Evolutionary conservation across 2,888 invertebrate species (phyloP).

Genomic region (Lordiphosa fenestrarum): DNA sequence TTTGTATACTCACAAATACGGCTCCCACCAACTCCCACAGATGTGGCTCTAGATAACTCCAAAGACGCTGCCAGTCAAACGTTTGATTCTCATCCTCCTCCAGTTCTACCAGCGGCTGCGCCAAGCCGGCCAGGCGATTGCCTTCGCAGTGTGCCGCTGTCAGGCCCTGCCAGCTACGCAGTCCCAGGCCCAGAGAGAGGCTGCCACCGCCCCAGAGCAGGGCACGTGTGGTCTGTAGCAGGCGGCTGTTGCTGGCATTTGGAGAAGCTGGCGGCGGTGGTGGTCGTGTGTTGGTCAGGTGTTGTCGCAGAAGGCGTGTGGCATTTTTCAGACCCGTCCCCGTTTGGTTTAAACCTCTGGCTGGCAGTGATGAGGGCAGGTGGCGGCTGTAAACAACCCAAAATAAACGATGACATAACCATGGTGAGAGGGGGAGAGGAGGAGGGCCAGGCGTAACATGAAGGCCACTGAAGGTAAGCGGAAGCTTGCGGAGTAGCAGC

Average conservation of each 20-base stretch:
- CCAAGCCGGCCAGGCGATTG: conserved; percentile 73
- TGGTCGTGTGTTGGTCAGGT: conserved; percentile 21
- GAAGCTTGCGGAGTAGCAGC: no score
- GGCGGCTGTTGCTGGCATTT: conserved; percentile 20
- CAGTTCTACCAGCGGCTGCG: conserved; percentile 35
- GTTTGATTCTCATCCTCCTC: conserved; percentile 81
- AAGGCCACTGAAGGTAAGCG: no score
- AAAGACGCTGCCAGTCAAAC: conserved; percentile 90
- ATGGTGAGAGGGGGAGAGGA: neutral
- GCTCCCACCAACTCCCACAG: conserved; percentile 89
- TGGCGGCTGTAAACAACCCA: conserved; percentile 42
- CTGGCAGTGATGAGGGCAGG: conserved; percentile 39
- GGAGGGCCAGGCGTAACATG: no score
- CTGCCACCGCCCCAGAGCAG: conserved; percentile 71
- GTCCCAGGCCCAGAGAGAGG: conserved; percentile 63
- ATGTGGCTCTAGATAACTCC: conserved; percentile 88
- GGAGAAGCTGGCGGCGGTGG: neutral
- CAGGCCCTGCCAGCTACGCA: conserved; percentile 50
- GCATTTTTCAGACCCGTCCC: conserved; percentile 49
- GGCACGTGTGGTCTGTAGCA: conserved; percentile 49
- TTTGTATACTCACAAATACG: conserved; percentile 84
- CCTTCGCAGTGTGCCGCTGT: conserved; percentile 72
- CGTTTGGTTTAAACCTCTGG: conserved; percentile 5
- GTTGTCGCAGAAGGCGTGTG: conserved; percentile 46
- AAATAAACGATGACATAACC: conserved; percentile 62